These are phyloP conservation scores for Strigamia crassipes DNA, from an alignment of 2,888 invertebrate genomes.

Conservation along the genomic window DNA sequence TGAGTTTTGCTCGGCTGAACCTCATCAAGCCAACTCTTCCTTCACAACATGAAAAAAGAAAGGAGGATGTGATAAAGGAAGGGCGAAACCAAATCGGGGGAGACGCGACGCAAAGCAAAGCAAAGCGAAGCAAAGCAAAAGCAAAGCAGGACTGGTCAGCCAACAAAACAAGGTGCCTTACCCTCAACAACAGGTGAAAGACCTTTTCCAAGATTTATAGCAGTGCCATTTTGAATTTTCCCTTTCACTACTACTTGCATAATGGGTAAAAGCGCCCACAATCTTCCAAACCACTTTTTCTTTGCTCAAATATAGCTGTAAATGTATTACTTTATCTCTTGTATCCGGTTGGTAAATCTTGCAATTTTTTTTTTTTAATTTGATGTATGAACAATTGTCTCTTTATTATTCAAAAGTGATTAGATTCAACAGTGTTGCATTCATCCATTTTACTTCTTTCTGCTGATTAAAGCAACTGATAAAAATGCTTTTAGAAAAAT, in stretches of 20 bases:
- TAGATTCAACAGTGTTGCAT: conserved; percentile 20
- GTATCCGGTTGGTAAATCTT: conserved; percentile 16
- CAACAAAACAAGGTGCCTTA: conserved; percentile 31
- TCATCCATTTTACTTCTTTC: conserved; percentile 12
- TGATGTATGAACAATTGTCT: conserved; percentile 18
- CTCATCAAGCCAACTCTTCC: neutral
- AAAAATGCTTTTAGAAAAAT: conserved; percentile 14
- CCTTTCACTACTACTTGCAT: conserved; percentile 23
- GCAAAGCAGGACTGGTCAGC: neutral
- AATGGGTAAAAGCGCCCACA: neutral
- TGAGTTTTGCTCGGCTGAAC: conserved; percentile 1
- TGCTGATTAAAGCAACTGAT: conserved; percentile 7
- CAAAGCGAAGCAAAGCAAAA: too few relatives aligned
- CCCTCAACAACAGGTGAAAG: conserved; percentile 30
- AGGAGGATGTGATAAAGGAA: neutral
- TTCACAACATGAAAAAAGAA: neutral
- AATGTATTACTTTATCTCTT: conserved; percentile 5
- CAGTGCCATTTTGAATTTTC: conserved; percentile 17
- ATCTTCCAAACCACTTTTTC: conserved; percentile 10
- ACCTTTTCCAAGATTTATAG: conserved; percentile 25
- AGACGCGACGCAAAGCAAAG: neutral
- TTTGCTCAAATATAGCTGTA: neutral
- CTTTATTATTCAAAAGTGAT: conserved; percentile 17
- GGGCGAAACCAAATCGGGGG: neutral
- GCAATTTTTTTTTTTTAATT: neutral